Evolutionary conservation across 2,888 invertebrate species (phyloP), one percentile per base, ranked within the genome.

Genomic region (Hofmannophila pseudospretella): DNA sequence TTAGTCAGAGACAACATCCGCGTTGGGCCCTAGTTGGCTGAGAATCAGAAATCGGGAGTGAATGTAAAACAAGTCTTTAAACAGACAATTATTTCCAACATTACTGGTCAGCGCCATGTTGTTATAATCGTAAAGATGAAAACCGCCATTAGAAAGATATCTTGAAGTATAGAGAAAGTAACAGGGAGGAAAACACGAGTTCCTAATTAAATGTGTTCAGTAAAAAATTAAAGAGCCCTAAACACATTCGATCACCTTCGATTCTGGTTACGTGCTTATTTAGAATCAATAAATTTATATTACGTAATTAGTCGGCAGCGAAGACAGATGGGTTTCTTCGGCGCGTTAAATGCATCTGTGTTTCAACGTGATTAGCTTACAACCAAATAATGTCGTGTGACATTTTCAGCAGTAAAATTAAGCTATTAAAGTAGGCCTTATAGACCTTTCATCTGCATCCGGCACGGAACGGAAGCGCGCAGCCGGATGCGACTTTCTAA

Each of bases 401-500:
- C 13, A 19, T 34, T 27, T 13, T 19, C 9, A 14, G 20, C 10
- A 26, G 27, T 13, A 23, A 19, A 27, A 27, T n/a, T 19, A 34
- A 34, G 58, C 60, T 64, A 63, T 65, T 69, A n/a, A n/a, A n/a
- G n/a, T n/a, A 70, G 67, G 67, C 61, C 30, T 13, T 13, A 12
- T 7, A 28, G 13, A 8, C 26, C 66, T 69, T 54, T 38, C 48
- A 39, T 29, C 48, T 67, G 66, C 69, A 79, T 79, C 78, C 78
- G 77, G 71, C 46, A 45, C 50, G 42, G 50, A 54, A 61, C 79
- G 82, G 82, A 79, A 81, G 72, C 72, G 54, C 59, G 54, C 50
- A 80, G 67, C 80, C 85, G 85, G 85, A 85, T 84, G 68, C 74
- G 51, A 82, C 85, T 86, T 85, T 86, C 85, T 86, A 86, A 85